Conservation (phyloP, 2,888 invertebrate species). For the Tryphoninae sp. region DNA sequence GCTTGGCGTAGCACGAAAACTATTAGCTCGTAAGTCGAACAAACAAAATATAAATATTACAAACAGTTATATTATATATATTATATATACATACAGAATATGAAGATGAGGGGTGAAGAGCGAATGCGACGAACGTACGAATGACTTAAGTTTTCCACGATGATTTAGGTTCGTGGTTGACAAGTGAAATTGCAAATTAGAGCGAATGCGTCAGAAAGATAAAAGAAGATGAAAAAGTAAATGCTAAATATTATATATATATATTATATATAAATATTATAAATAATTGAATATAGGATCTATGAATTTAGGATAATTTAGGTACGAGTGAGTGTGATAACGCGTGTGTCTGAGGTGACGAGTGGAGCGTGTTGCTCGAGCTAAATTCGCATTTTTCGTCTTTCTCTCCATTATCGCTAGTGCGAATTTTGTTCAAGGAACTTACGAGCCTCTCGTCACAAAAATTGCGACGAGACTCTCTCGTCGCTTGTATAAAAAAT, state of each 20-base stretch:
- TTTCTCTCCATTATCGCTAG: conserved; percentile 46
- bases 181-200: conserved; percentile 61
- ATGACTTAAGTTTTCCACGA: conserved; percentile 43
- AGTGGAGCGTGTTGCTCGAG: conserved; percentile 44
- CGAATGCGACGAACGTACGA: conserved; percentile 22
- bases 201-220: conserved; percentile 61
- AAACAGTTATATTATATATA: conserved; percentile 81
- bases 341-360: conserved; percentile 41
- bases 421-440: conserved; percentile 15
- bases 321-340: conserved; percentile 39
- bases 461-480: conserved; percentile 4
- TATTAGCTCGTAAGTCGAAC: conserved; percentile 80
- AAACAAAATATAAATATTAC: conserved; percentile 81
- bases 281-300: conserved; percentile 81
- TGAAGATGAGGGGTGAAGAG: conserved; percentile 67
- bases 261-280: conserved; percentile 79
- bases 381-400: conserved; percentile 32
- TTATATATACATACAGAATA: conserved; percentile 81
- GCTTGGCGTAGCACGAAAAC: conserved; percentile 81
- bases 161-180: conserved; percentile 34
- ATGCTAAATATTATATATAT: conserved; percentile 81
- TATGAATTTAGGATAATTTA: conserved; percentile 76
- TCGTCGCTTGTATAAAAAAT: conserved; percentile 31
- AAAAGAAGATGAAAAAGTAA: conserved; percentile 76
- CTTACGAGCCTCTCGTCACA: conserved; percentile 28